phyloP scores from a whole-genome alignment of 2,797 vertebrate genomes.

The Sebastes hubbsi region DNA sequence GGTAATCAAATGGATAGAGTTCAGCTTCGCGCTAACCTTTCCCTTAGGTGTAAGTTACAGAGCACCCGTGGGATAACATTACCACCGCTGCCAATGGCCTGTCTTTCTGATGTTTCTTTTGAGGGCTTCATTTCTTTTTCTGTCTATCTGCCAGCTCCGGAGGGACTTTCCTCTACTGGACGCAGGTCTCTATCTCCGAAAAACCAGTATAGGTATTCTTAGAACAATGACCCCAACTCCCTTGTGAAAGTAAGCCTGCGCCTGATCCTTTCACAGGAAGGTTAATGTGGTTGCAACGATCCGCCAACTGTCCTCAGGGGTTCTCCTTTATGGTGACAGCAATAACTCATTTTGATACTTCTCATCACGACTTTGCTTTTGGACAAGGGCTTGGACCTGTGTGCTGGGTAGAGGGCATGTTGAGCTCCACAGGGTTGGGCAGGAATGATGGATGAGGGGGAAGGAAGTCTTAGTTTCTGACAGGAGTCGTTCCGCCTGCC shows the following conservation, averaged over 20 bases:
- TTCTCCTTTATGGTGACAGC: slow-evolving; percentile 61
- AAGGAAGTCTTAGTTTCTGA: slow-evolving; percentile 17
- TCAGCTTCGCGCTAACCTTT: slow-evolving; percentile 56
- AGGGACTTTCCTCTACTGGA: slow-evolving; percentile 29
- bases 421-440: slow-evolving; percentile 23
- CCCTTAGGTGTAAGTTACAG: slow-evolving; percentile 72
- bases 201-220: slow-evolving; percentile 47
- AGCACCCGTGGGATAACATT: slow-evolving; percentile 53
- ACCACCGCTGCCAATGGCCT: slow-evolving; percentile 33
- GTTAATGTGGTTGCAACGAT: slow-evolving; percentile 66
- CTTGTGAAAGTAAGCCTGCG: slow-evolving; percentile 42
- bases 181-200: slow-evolving; percentile 27
- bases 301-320: slow-evolving; percentile 52
- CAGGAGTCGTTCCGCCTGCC: not conserved
- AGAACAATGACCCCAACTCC: slow-evolving; percentile 55
- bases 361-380: slow-evolving; percentile 46
- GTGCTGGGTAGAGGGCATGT: slow-evolving; percentile 38
- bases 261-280: slow-evolving; percentile 57
- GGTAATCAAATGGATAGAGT: slow-evolving; percentile 72
- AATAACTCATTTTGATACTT: slow-evolving; percentile 69
- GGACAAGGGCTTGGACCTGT: slow-evolving; percentile 52
- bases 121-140: slow-evolving; percentile 38
- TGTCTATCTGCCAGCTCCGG: slow-evolving; percentile 23
- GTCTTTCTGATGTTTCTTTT: slow-evolving; percentile 18
- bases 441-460: slow-evolving; percentile 59